Conservation (phyloP, 2,888 invertebrate species). For the Corbicula japonica region DNA sequence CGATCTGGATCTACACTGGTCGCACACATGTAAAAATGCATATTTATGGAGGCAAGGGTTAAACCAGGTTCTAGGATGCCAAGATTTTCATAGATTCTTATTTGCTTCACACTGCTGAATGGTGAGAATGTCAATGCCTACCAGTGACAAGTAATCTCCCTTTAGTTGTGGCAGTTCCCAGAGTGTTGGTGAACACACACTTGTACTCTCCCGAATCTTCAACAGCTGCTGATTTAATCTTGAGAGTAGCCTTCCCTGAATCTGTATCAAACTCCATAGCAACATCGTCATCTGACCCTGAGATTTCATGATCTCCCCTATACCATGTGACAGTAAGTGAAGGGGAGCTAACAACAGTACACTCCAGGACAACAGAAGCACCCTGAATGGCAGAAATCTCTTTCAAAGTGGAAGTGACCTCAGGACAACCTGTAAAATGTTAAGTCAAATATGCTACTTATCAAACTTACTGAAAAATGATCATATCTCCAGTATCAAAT, state of each 20-base stretch:
- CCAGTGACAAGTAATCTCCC: slow-evolving; percentile 72
- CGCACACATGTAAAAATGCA: no score
- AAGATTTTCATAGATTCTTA: no score
- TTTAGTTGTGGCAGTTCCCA: slow-evolving; percentile 75
- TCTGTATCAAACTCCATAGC: slow-evolving; percentile 65
- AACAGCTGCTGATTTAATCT: slow-evolving; percentile 62
- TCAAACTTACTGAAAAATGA: no score
- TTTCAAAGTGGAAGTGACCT: slow-evolving; percentile 68
- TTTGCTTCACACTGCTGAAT: no score
- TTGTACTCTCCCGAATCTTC: slow-evolving; percentile 74
- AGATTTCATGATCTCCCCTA: slow-evolving; percentile 66
- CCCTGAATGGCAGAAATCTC: slow-evolving; percentile 70
- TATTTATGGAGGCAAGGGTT: no score
- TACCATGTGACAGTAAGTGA: slow-evolving; percentile 76
- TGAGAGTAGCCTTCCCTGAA: slow-evolving; percentile 71
- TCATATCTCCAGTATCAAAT: no score
- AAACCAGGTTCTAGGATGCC: no score
- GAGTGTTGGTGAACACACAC: slow-evolving; percentile 72
- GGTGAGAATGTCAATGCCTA: no score
- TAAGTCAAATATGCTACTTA: no score
- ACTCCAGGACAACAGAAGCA: slow-evolving; percentile 66
- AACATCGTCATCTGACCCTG: slow-evolving; percentile 44
- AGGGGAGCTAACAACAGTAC: slow-evolving; percentile 66
- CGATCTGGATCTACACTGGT: no score
- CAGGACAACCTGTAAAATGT: slow-evolving; percentile 71